phyloP scores from a whole-genome alignment of 2,113 vertebrate species.

The Pachyramphus minor region DNA sequence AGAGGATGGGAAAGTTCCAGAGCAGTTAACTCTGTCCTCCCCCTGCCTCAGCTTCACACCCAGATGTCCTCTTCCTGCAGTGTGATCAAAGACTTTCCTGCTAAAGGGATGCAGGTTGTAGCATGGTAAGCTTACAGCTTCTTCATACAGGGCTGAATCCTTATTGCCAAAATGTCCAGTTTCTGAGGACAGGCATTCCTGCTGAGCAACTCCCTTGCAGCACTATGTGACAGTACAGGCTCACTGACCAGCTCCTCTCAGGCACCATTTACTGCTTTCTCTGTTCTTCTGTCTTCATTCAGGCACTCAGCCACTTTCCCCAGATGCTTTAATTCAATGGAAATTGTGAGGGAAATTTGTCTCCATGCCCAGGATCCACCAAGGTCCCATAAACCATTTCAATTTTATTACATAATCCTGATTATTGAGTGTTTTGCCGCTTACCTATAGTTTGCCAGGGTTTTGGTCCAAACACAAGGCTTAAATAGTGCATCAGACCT shows the following conservation, averaged over 20 bases:
- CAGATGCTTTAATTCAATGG: neutral
- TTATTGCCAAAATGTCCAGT: neutral
- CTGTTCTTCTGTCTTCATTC: neutral
- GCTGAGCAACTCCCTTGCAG: too few relatives aligned
- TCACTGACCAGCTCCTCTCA: neutral
- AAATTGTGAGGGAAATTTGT: neutral
- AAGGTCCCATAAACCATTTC: neutral
- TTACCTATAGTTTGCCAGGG: neutral
- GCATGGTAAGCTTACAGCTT: neutral
- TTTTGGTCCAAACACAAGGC: neutral
- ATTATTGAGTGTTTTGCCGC: neutral
- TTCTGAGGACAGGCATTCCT: neutral
- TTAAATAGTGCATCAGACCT: neutral
- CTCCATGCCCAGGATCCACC: neutral
- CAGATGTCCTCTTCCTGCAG: neutral
- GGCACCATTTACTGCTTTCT: neutral
- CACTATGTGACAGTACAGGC: neutral
- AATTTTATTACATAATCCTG: slow-evolving; percentile 17
- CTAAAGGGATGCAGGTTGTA: neutral
- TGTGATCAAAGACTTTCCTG: neutral
- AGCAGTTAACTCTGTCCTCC: neutral
- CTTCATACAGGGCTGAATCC: neutral
- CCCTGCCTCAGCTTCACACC: neutral
- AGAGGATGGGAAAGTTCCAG: neutral
- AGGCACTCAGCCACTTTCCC: neutral